Percentiles rank a stretch among this genome's conserved stretches.
These are phyloP conservation scores for Ctenosaura bakeri DNA, from an alignment of 2,797 vertebrate genomes.

Conservation along the genomic window DNA sequence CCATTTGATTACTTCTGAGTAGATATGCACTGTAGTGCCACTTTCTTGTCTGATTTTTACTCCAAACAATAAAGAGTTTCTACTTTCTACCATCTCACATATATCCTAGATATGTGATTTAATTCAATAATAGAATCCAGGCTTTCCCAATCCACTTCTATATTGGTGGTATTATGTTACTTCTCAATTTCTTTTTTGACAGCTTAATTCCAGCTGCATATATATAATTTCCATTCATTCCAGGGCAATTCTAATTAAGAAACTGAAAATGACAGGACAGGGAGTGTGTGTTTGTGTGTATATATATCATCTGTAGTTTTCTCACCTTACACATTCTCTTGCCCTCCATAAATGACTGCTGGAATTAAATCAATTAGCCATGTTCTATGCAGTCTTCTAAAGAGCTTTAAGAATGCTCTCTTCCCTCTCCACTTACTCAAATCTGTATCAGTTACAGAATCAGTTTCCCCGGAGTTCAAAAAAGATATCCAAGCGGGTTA, in stretches of 20 bases:
- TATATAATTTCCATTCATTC: neutral
- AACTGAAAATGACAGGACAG: neutral
- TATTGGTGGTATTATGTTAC: neutral
- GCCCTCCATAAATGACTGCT: neutral
- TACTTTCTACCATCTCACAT: neutral
- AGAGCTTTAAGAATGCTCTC: no score
- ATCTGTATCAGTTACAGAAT: neutral
- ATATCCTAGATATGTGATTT: neutral
- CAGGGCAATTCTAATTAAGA: neutral
- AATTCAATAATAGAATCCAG: neutral
- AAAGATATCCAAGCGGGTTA: neutral
- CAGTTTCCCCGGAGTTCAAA: neutral
- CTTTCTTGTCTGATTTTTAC: neutral
- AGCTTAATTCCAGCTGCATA: neutral
- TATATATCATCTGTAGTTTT: neutral
- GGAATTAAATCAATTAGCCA: neutral
- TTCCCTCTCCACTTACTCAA: neutral
- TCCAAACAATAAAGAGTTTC: neutral
- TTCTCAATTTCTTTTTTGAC: neutral
- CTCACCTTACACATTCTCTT: neutral
- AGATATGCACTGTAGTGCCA: neutral
- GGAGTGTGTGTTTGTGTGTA: neutral
- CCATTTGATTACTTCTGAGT: neutral
- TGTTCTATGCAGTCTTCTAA: neutral
- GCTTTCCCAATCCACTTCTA: neutral